Percentiles rank a stretch among this genome's conserved stretches.
Evolutionary conservation across 2,797 vertebrate species (phyloP).

Genomic region (Sus cebifrons): DNA sequence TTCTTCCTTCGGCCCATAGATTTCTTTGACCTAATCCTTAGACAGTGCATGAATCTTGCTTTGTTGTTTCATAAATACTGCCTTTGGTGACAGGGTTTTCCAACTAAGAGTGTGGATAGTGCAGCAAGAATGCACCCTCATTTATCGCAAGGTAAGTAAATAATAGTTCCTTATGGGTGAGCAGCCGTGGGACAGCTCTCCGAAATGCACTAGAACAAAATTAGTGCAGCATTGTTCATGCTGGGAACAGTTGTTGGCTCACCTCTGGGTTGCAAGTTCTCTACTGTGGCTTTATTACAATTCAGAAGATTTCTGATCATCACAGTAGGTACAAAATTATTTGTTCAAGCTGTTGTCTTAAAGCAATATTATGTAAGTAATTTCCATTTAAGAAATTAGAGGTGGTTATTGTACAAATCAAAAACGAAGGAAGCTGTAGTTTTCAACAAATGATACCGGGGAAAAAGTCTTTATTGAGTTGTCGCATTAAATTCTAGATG

Average conservation of each 20-base stretch:
- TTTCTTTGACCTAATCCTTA: not conserved
- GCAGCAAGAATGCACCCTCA: not conserved
- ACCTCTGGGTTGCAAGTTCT: not conserved
- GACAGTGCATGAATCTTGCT: not conserved
- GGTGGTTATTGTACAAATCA: not conserved
- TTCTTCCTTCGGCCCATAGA: not conserved
- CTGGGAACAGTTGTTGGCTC: not conserved
- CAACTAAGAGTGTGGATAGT: not conserved
- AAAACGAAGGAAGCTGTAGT: not conserved
- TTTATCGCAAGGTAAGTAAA: not conserved
- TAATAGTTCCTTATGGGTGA: not conserved
- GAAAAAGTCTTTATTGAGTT: not conserved
- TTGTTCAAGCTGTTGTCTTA: not conserved
- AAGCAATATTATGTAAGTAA: not conserved
- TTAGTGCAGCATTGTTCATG: not conserved
- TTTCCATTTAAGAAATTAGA: not conserved
- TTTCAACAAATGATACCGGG: not conserved
- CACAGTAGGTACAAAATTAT: not conserved
- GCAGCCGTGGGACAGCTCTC: not conserved
- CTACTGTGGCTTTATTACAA: not conserved
- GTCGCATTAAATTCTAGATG: not conserved
- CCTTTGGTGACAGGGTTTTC: conserved; percentile 37
- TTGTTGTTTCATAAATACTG: conserved; percentile 11
- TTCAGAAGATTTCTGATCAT: not conserved
- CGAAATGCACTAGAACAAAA: too few species aligned